phyloP scores from a whole-genome alignment of 1,140 invertebrate genomes.

The Diprion similis region DNA sequence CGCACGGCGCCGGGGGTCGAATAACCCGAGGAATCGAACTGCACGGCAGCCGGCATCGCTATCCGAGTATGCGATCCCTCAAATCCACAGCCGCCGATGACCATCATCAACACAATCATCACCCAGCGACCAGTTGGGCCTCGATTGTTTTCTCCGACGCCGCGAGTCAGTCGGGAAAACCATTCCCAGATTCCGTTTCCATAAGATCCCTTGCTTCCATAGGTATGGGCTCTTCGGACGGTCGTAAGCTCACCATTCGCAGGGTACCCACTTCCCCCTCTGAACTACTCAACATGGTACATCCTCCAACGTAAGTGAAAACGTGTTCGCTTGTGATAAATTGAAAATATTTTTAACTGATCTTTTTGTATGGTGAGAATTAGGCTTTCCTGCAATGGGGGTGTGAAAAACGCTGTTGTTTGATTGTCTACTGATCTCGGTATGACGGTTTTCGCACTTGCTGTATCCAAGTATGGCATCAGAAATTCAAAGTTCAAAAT shows the following conservation, averaged over 20 bases:
- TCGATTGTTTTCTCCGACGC: constrained; percentile 43
- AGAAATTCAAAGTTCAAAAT: no score
- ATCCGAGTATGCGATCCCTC: constrained; percentile 48
- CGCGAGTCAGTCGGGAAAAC: constrained; percentile 35
- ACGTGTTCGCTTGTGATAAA: neutral
- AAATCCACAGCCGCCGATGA: constrained; percentile 41
- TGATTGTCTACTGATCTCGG: no score
- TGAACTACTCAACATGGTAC: constrained; percentile 81
- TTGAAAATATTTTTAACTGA: no score
- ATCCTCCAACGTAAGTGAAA: constrained; percentile 79
- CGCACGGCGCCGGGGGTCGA: constrained; percentile 23
- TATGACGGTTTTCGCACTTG: no score
- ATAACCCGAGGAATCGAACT: constrained; percentile 33
- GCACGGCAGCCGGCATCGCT: constrained; percentile 33
- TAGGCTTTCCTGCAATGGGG: no score
- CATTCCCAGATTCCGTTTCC: constrained; percentile 69
- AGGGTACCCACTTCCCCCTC: constrained; percentile 82
- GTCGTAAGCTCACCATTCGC: constrained; percentile 81
- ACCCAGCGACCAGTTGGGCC: constrained; percentile 35
- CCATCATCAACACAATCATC: constrained; percentile 37
- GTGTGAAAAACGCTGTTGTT: no score
- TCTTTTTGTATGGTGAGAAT: no score
- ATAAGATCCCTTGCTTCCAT: constrained; percentile 80
- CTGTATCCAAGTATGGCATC: no score
- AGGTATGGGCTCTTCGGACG: constrained; percentile 85